Evolutionary conservation across 2,113 vertebrate genomes (phyloP).

Genomic region (Albula glossodonta): DNA sequence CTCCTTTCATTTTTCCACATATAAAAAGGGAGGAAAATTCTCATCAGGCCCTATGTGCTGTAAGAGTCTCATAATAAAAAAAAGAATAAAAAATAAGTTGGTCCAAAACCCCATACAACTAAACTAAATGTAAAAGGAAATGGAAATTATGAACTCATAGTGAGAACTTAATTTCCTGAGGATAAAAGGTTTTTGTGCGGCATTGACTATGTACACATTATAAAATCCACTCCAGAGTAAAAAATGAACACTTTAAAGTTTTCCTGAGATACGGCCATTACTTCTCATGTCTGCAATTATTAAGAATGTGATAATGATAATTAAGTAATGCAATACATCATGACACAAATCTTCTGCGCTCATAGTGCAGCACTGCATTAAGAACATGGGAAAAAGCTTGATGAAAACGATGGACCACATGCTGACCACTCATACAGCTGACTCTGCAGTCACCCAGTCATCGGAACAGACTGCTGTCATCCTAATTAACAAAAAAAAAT

Average conservation of each 20-base stretch:
- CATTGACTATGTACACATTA: background rate
- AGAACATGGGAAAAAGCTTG: background rate
- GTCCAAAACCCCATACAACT: background rate
- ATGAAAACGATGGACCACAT: background rate
- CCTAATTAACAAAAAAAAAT: background rate
- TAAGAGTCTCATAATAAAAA: too few relatives aligned
- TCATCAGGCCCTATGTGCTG: background rate
- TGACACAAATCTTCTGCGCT: background rate
- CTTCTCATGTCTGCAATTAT: background rate
- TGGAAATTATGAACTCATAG: background rate
- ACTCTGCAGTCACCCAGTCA: background rate
- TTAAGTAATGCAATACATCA: background rate
- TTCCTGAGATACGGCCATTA: background rate
- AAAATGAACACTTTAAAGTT: background rate
- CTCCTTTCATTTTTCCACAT: too few relatives aligned
- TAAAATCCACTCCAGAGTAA: background rate
- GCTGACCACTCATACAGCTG: background rate
- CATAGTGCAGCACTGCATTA: background rate
- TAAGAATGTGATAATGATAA: background rate
- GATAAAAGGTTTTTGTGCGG: background rate
- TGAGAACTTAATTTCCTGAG: background rate
- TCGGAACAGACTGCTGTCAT: background rate
- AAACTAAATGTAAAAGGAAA: background rate
- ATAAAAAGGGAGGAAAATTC: background rate
- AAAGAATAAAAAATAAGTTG: too few relatives aligned